A percentile compares a stretch with the other conserved stretches of the same genome.
These are phyloP conservation scores for Propsilocerus akamusi DNA, from an alignment of 1,140 invertebrate species.

Conservation along the genomic window DNA sequence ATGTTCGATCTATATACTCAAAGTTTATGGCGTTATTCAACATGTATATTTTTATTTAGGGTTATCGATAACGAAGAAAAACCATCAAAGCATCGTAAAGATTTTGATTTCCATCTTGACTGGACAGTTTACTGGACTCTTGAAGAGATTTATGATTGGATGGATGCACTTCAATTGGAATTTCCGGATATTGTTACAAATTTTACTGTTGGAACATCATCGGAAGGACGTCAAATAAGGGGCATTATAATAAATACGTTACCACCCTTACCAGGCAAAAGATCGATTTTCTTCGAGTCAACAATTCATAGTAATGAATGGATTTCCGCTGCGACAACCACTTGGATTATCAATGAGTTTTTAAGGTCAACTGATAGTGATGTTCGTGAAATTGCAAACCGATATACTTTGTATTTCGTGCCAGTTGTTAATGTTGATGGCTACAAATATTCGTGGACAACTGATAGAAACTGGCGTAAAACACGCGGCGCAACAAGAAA, in stretches of 20 bases:
- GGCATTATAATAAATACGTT: constrained; percentile 31
- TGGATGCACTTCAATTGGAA: constrained; percentile 23
- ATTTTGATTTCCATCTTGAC: no score
- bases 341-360: constrained; percentile 34
- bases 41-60: neutral
- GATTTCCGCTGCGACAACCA: constrained; percentile 38
- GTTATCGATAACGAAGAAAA: neutral
- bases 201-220: constrained; percentile 29
- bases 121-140: constrained; percentile 32
- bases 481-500: constrained; percentile 23
- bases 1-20: neutral
- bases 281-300: constrained; percentile 18
- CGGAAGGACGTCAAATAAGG: constrained; percentile 36
- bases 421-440: constrained; percentile 45
- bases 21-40: neutral
- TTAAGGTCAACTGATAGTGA: constrained; percentile 23
- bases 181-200: constrained; percentile 26
- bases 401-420: constrained; percentile 37
- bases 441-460: constrained; percentile 20
- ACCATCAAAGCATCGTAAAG: constrained; percentile 6
- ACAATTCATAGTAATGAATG: constrained; percentile 47
- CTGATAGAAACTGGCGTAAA: constrained; percentile 35
- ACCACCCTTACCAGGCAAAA: constrained; percentile 17
- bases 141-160: constrained; percentile 24
- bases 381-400: constrained; percentile 26